A percentile compares a stretch with the other conserved stretches of the same genome.
Conservation (phyloP, 2,797 vertebrate species). For the Betta splendens region DNA sequence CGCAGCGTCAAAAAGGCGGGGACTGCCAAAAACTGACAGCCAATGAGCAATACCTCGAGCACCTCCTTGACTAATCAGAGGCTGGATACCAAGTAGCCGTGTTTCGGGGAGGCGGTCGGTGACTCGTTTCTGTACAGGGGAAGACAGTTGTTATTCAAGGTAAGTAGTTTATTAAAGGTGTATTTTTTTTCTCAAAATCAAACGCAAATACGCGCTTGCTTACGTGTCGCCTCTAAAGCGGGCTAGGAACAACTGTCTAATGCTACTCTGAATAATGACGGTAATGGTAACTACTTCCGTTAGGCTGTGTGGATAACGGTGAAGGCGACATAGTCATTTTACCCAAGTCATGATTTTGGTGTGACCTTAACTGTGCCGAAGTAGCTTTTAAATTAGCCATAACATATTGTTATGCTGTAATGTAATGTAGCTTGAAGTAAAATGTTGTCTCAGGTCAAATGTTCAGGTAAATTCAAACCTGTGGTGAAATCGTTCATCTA, state of each 20-base stretch:
- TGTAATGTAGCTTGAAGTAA: background rate
- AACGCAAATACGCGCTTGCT: accelerated
- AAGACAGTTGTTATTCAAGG: slow-evolving; percentile 45
- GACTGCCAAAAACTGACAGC: slow-evolving; percentile 14
- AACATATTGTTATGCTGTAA: background rate
- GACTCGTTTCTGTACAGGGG: slow-evolving; percentile 23
- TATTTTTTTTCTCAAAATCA: background rate
- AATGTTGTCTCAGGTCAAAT: background rate
- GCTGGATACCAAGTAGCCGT: slow-evolving; percentile 17
- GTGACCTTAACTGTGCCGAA: background rate
- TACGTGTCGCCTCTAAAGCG: background rate
- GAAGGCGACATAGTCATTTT: background rate
- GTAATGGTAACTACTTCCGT: slow-evolving; percentile 38
- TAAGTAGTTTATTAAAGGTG: slow-evolving; percentile 50
- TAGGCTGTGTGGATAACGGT: slow-evolving; percentile 21
- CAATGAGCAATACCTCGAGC: slow-evolving; percentile 54
- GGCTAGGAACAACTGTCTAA: background rate
- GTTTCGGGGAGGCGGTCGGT: slow-evolving; percentile 38
- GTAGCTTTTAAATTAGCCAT: background rate
- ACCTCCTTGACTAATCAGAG: slow-evolving; percentile 65
- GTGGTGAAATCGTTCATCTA: slow-evolving; percentile 14
- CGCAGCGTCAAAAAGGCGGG: slow-evolving; percentile 50
- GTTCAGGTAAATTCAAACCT: background rate
- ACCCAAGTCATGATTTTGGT: background rate
- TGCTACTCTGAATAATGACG: slow-evolving; percentile 40